Percentiles rank a stretch among this genome's conserved stretches.
Conservation (phyloP, 2,888 invertebrate genomes). For the Cinara cedri region DNA sequence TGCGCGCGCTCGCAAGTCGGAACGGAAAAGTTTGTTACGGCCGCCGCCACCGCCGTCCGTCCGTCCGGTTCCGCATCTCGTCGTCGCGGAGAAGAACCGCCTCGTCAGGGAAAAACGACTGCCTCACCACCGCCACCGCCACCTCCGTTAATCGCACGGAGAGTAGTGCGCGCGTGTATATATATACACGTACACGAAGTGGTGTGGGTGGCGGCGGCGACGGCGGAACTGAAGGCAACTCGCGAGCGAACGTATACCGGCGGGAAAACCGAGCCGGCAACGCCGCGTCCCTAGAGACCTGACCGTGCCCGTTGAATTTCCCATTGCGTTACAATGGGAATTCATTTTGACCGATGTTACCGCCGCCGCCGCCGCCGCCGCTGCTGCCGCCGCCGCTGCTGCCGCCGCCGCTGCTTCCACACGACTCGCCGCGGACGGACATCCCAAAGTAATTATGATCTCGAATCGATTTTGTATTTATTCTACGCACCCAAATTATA, state of each 20-base stretch:
- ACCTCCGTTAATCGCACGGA: background rate
- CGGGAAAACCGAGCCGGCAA: slow-evolving; percentile 57
- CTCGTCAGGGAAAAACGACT: slow-evolving; percentile 39
- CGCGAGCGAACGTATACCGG: slow-evolving; percentile 40
- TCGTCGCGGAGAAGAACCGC: background rate
- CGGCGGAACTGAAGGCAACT: slow-evolving; percentile 20
- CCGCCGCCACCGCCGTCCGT: background rate
- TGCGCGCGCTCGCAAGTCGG: background rate
- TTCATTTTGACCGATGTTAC: slow-evolving; percentile 53
- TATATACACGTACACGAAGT: background rate
- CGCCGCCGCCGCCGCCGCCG: slow-evolving; percentile 4
- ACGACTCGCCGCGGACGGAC: slow-evolving; percentile 25
- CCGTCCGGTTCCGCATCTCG: background rate
- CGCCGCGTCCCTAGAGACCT: slow-evolving; percentile 54
- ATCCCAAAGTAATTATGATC: slow-evolving; percentile 50
- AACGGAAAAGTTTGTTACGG: slow-evolving; percentile 46
- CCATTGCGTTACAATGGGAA: slow-evolving; percentile 55
- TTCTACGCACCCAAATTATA: too few relatives aligned
- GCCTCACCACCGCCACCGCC: background rate
- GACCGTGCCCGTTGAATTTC: slow-evolving; percentile 57
- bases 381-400: background rate
- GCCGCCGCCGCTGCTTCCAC: background rate
- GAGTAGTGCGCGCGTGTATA: background rate
- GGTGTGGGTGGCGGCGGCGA: slow-evolving; percentile 14
- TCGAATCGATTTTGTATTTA: slow-evolving; percentile 17